Conservation (phyloP, 2,888 invertebrate species). For the Cryptus armator region DNA sequence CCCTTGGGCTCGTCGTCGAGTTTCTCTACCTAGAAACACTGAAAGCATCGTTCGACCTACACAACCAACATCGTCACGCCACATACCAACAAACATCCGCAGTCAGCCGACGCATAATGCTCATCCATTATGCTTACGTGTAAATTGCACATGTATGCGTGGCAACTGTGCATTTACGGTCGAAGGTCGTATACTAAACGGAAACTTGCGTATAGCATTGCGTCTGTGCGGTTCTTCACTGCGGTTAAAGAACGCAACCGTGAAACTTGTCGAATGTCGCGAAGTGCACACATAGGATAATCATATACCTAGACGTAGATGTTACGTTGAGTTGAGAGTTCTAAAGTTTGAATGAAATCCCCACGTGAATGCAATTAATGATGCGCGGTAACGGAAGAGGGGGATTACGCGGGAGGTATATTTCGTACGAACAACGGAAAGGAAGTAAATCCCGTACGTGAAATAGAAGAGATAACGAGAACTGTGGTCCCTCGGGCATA, state of each 20-base stretch:
- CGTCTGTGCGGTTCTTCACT: too few species aligned
- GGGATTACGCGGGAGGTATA: not conserved
- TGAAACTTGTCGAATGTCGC: constrained; percentile 24
- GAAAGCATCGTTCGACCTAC: not conserved
- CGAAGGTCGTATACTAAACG: not conserved
- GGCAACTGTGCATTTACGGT: not conserved
- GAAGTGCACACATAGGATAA: constrained; percentile 4
- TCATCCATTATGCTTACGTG: constrained; percentile 26
- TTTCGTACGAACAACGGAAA: not conserved
- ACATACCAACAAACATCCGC: not conserved
- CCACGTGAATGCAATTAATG: constrained; percentile 23
- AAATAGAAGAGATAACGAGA: constrained; percentile 13
- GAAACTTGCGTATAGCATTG: not conserved
- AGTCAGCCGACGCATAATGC: constrained; percentile 11
- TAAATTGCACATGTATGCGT: not conserved
- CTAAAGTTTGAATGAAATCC: constrained; percentile 22
- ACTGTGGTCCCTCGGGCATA: constrained; percentile 6
- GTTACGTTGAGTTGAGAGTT: not conserved
- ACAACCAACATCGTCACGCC: too few species aligned
- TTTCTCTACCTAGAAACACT: constrained; percentile 12
- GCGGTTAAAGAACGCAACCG: constrained; percentile 9
- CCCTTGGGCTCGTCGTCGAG: constrained; percentile 34
- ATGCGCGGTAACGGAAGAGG: not conserved
- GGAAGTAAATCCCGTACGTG: not conserved
- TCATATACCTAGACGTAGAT: not conserved